Base-by-base conservation (phyloP, 2,113 vertebrate genomes). In the Mormoops blainvillei region DNA sequence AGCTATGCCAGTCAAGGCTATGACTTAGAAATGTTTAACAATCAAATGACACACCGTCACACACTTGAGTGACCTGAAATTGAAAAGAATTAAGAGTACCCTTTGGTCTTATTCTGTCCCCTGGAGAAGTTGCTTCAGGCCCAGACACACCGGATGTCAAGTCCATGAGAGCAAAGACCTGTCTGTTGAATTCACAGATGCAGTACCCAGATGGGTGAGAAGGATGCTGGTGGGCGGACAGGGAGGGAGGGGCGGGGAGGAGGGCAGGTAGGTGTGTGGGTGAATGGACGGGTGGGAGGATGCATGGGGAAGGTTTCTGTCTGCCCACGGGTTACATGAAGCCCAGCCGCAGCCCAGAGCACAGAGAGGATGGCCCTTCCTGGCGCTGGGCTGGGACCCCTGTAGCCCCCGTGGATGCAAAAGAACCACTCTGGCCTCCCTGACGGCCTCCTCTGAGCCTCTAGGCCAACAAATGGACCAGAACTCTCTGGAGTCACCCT, bases 241-340 rank as follows among this genome's bases (percentile, higher is more conserved):
- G 73, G 41, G 28, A 41, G 38, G 7, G 6, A 38, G 48, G 18
- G 24, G 0, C 3, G 0, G 20, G 43, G 58, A 67, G 36, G 16
- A 63, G 74, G 76, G 9, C 4, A 1, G 58, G 63, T 6, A 18
- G 56, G 43, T 0, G 11, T 38, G 43, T 6, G 50, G 50, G 19
- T 6, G 28, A 50, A 13, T 11, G 10, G 54, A 5, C 1, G 38
- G 33, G 56, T 0, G 12, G 45, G 38, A 74, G 12, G n/a, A 24
- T 1, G 1, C 2, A 2, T 13, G 13, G 16, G 6, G 14, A 84
- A 14, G 52, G 3, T 14, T 71, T 18, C 0, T 3, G 12, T 6
- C 1, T 16, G 15, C 22, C 83, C 15, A 3, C 0, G 33, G 73
- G 18, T 13, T 33, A 3, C 43, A 31, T 19, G 13, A 33, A 28